These are phyloP conservation scores for Selenia dentaria DNA, from an alignment of 2,888 invertebrate genomes.

Conservation along the genomic window DNA sequence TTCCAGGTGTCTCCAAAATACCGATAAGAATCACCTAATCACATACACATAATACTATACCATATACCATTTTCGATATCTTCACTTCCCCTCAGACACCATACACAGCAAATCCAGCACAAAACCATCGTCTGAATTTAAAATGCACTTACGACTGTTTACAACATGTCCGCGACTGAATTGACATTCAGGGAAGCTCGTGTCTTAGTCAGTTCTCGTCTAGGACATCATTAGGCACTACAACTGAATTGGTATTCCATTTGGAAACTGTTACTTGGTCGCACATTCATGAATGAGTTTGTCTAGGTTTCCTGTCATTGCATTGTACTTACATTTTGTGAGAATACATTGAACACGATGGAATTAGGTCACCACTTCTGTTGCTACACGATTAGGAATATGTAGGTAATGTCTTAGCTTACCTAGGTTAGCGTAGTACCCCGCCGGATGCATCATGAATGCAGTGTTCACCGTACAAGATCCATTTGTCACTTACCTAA, in stretches of 20 bases:
- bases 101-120: no score
- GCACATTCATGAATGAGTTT: constrained; percentile 22
- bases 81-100: no score
- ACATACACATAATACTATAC: no score
- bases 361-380: constrained; percentile 2
- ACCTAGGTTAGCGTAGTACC: constrained; percentile 82
- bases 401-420: constrained; percentile 43
- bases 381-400: neutral
- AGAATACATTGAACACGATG: constrained; percentile 1
- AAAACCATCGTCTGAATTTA: neutral
- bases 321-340: constrained; percentile 5
- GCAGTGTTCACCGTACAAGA: constrained; percentile 69
- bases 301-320: constrained; percentile 15
- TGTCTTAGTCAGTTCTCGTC: constrained; percentile 11
- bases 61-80: no score
- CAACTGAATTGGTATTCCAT: constrained; percentile 16
- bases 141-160: neutral
- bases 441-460: constrained; percentile 79
- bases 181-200: constrained; percentile 15
- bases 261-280: constrained; percentile 26
- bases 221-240: constrained; percentile 17
- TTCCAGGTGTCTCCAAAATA: no score
- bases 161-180: neutral
- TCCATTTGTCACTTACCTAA: constrained; percentile 84
- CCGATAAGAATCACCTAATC: no score